Conservation (phyloP, 2,888 invertebrate genomes). For the Scaptomyza caliginosa region DNA sequence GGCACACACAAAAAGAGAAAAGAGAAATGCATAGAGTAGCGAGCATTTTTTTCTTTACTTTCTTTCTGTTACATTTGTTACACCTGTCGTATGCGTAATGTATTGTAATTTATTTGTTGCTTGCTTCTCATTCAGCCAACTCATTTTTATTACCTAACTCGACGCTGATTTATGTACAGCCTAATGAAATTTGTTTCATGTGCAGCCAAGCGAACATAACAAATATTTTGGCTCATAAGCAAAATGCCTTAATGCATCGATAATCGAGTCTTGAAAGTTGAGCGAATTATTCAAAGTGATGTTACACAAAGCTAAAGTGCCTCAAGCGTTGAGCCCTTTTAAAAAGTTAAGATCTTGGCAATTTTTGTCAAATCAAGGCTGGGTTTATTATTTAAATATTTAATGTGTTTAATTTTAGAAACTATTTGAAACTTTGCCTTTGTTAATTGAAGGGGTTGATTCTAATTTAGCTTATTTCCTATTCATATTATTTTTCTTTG, state of each 20-base stretch:
- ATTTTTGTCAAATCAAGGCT: too few relatives aligned
- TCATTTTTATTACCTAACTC: conserved; percentile 58
- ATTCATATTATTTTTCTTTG: too few relatives aligned
- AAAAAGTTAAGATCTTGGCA: too few relatives aligned
- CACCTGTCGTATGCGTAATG: conserved; percentile 75
- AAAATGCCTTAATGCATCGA: conserved; percentile 10
- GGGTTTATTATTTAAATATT: too few relatives aligned
- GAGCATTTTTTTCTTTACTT: conserved; percentile 16
- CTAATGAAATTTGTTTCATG: conserved; percentile 65
- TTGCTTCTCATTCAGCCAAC: neutral
- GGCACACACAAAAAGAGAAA: neutral
- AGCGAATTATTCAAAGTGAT: neutral
- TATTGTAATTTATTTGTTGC: conserved; percentile 51
- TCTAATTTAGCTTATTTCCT: too few relatives aligned
- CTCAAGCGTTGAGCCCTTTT: neutral
- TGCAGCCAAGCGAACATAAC: conserved; percentile 49
- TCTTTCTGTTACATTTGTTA: conserved; percentile 59
- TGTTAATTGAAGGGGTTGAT: too few relatives aligned
- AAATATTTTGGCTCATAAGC: conserved; percentile 6
- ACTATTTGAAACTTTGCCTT: too few relatives aligned
- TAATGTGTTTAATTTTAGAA: too few relatives aligned
- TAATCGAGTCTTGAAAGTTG: conserved; percentile 15
- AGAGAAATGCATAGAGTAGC: conserved; percentile 35
- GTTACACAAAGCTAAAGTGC: neutral
- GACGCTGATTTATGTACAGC: conserved; percentile 63